A percentile compares a stretch with the other conserved stretches of the same genome.
These are phyloP conservation scores for Plagodis dolabraria DNA, from an alignment of 2,888 invertebrate genomes.

Conservation along the genomic window DNA sequence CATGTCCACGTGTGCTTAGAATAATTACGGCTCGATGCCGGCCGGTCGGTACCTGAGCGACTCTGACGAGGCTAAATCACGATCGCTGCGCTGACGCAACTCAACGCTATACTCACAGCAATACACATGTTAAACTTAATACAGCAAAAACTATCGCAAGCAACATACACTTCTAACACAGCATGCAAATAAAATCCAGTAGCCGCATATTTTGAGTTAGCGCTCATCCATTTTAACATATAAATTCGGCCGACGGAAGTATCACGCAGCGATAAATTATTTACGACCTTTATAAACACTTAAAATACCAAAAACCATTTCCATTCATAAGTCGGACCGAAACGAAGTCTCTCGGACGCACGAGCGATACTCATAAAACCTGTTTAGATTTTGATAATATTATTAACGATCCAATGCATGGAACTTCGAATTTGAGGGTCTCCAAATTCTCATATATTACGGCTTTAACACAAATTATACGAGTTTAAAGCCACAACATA, in stretches of 20 bases:
- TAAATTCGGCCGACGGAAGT: conserved; percentile 79
- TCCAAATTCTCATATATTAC: conserved; percentile 82
- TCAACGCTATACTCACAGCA: conserved; percentile 55
- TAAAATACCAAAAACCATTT: conserved; percentile 82
- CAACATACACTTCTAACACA: conserved; percentile 21
- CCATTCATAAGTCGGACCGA: conserved; percentile 80
- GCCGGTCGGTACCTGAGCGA: conserved; percentile 55
- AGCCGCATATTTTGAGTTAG: conserved; percentile 63
- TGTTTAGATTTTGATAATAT: conserved; percentile 85
- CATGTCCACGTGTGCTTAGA: conserved; percentile 78
- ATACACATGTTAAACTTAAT: conserved; percentile 43
- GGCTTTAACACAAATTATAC: conserved; percentile 85
- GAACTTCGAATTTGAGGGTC: conserved; percentile 72
- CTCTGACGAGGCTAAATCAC: conserved; percentile 70
- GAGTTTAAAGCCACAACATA: conserved; percentile 81
- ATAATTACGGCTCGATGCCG: conserved; percentile 68
- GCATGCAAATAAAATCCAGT: conserved; percentile 74
- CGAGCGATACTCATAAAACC: conserved; percentile 79
- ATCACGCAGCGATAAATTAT: conserved; percentile 82
- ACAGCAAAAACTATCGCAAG: conserved; percentile 49
- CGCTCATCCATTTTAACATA: conserved; percentile 70
- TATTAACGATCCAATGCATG: conserved; percentile 82
- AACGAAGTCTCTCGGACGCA: conserved; percentile 70
- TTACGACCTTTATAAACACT: conserved; percentile 82
- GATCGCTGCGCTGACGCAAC: conserved; percentile 68